Base-by-base conservation (phyloP, 2,888 invertebrate genomes). In the Acheta domesticus region DNA sequence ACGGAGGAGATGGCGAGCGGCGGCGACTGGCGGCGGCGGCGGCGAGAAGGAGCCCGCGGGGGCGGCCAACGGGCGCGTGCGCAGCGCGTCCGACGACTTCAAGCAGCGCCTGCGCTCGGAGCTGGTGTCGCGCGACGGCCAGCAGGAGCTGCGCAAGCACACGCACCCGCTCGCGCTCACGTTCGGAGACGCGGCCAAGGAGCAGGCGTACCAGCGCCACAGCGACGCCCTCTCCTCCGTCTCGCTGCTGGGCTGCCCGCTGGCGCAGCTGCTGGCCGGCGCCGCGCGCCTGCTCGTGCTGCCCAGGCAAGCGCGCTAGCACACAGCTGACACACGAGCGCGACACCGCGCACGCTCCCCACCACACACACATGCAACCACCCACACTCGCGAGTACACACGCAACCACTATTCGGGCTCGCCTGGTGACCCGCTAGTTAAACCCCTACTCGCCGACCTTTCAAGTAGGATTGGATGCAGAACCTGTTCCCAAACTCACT, bases 111-210 rank as follows among this genome's bases (percentile, higher is more conserved):
- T 96, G 84, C 90, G 93, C 84, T 93, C 95, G 86, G 96, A 96
- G 86, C 90, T 96, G 80, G 93, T 95, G 83, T 94, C 93, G 86
- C 90, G 95, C 85, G 95, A 96, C 87, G 93, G 94, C 78, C 92
- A 94, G 87, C 93, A 92, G 85, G 91, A 93, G 84, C 86, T 94
- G 79, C 89, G 90, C 79, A 91, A 92, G 83, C 92, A 93, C 84
- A 92, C 92, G 19, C 91, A 90, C 82, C 89, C 91, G 83, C 86
- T 93, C 80, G 91, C 90, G 62, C 86, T 94, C 80, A 89, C 90
- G 81, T 94, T 94, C 86, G 91, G 89, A 82, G 92, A 93, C 84
- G 87, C 88, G 0, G 89, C 89, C 79, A 88, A 92, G 83, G 94
- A 94, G 86, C 88, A 89, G 79, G 91, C 91, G 77, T 94, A 93